Conservation (phyloP, 2,888 invertebrate genomes). For the Onchidella celtica region DNA sequence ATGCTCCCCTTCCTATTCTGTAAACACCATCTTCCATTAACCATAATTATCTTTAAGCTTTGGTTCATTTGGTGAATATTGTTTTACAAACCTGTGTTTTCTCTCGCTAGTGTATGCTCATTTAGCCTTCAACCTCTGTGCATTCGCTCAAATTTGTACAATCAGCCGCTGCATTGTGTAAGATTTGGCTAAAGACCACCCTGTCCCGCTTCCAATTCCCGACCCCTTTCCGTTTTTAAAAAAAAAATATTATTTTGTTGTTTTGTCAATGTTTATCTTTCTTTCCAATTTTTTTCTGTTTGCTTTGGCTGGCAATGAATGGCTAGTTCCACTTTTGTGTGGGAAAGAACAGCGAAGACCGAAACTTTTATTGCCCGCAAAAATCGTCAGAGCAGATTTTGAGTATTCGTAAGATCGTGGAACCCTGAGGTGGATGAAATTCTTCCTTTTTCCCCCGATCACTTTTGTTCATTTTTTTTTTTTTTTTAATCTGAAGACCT, state of each 20-base stretch:
- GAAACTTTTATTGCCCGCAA: background rate
- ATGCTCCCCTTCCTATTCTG: no score
- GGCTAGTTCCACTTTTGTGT: background rate
- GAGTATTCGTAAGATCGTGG: slow-evolving; percentile 2
- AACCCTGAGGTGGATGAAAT: no score
- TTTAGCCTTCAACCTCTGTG: no score
- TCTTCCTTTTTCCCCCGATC: no score
- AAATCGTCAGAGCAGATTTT: slow-evolving; percentile 40
- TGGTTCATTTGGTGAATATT: no score
- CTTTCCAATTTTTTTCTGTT: background rate
- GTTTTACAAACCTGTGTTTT: no score
- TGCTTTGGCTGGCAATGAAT: background rate
- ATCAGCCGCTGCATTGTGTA: background rate
- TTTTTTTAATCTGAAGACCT: no score
- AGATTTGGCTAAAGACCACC: background rate
- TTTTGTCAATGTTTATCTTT: slow-evolving; percentile 1
- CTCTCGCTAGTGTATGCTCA: no score
- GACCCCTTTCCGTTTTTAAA: background rate
- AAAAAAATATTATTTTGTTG: background rate
- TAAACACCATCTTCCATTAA: no score
- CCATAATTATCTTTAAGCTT: no score
- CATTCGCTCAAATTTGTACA: background rate
- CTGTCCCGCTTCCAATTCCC: background rate
- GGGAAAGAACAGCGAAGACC: background rate
- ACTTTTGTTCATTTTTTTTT: background rate